These are phyloP conservation scores for Ophthalmolycus amberensis DNA, from an alignment of 2,113 vertebrate species.

Conservation along the genomic window DNA sequence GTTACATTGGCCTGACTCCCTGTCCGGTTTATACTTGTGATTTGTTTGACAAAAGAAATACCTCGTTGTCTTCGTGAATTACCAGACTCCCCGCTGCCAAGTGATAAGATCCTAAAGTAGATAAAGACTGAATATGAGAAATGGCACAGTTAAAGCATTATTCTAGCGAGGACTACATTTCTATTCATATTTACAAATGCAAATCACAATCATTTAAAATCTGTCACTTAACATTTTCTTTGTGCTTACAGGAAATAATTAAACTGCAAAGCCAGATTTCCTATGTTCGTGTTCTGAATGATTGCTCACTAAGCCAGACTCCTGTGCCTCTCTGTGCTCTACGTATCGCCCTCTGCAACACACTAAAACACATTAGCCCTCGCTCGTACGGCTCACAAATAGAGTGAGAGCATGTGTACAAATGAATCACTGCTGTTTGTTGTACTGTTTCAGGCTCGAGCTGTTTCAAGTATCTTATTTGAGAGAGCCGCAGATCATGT, in stretches of 20 bases:
- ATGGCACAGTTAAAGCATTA: slow-evolving; percentile 48
- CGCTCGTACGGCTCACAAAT: neutral
- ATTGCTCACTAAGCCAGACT: slow-evolving; percentile 30
- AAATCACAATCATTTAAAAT: slow-evolving; percentile 67
- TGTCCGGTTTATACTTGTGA: slow-evolving; percentile 50
- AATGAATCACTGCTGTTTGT: slow-evolving; percentile 72
- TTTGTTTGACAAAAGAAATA: slow-evolving; percentile 73
- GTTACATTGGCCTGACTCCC: slow-evolving; percentile 73
- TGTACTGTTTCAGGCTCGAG: slow-evolving; percentile 67
- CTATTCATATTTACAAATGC: slow-evolving; percentile 58
- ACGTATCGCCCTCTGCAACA: slow-evolving; percentile 40
- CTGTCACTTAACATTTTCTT: slow-evolving; percentile 50
- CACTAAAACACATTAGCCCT: slow-evolving; percentile 60
- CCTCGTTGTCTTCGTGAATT: slow-evolving; percentile 64
- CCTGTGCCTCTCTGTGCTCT: slow-evolving; percentile 29
- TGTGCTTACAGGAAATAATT: slow-evolving; percentile 65
- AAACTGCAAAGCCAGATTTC: slow-evolving; percentile 47
- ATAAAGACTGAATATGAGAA: slow-evolving; percentile 58
- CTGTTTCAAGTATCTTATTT: slow-evolving; percentile 73
- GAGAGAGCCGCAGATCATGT: slow-evolving; percentile 75
- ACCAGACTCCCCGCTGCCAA: slow-evolving; percentile 40
- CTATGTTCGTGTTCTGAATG: slow-evolving; percentile 43
- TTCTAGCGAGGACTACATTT: slow-evolving; percentile 32
- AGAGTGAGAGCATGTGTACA: slow-evolving; percentile 53
- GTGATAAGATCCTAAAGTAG: slow-evolving; percentile 71